Conservation (phyloP, 1,140 invertebrate species). For the Pseudomyrmex dendroicus region DNA sequence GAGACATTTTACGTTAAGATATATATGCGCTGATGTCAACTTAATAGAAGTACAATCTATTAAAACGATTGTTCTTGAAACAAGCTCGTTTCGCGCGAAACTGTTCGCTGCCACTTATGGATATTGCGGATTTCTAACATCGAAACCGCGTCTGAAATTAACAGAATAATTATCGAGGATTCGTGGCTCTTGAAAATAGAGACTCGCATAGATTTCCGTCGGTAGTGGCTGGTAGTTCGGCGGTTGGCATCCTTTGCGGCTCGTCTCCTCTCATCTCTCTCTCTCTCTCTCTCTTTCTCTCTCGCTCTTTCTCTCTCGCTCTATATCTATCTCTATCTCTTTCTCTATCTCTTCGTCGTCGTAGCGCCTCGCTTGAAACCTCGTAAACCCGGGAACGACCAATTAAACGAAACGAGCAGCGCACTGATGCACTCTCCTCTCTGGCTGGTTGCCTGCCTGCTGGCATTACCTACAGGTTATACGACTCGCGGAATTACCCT, state of each 20-base stretch:
- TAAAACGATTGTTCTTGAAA: not conserved
- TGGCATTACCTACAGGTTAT: conserved; percentile 79
- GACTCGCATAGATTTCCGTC: conserved; percentile 52
- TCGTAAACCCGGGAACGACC: conserved; percentile 81
- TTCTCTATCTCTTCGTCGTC: conserved; percentile 47
- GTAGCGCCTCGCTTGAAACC: conserved; percentile 75
- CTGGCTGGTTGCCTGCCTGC: conserved; percentile 74
- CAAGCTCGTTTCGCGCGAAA: not conserved
- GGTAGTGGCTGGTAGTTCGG: conserved; percentile 58
- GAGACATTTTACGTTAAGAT: not conserved
- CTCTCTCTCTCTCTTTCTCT: not conserved
- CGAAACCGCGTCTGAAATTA: conserved; percentile 10
- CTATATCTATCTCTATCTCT: not conserved
- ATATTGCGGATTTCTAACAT: not conserved
- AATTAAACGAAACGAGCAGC: conserved; percentile 82
- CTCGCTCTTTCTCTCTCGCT: not conserved
- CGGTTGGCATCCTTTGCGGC: conserved; percentile 57
- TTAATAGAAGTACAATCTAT: not conserved
- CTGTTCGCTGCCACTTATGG: not conserved
- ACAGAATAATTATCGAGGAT: conserved; percentile 31
- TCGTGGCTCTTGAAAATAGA: conserved; percentile 41
- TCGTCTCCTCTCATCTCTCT: conserved; percentile 1
- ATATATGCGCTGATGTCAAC: too few species aligned
- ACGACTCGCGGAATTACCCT: conserved; percentile 81
- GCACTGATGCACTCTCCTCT: conserved; percentile 80